Conservation (phyloP, 2,888 invertebrate species). For the Branchellion lobata region DNA sequence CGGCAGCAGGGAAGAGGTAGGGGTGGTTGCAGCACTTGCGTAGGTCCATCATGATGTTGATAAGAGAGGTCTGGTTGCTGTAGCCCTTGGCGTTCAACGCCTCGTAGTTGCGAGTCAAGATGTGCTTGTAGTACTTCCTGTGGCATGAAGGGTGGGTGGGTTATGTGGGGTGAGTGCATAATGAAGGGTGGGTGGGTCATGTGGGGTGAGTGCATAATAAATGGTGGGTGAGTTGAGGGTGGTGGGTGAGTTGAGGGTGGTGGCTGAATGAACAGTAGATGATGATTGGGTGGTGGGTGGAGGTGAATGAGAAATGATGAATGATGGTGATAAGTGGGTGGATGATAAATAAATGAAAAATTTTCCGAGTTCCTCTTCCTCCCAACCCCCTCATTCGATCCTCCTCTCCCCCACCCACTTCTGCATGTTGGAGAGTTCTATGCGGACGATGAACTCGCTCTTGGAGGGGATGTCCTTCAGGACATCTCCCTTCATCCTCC, state of each 20-base stretch:
- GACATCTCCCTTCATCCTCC: conserved; percentile 53
- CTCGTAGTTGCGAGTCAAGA: conserved; percentile 92
- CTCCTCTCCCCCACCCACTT: conserved; percentile 53
- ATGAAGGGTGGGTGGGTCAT: too few relatives aligned
- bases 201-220: too few relatives aligned
- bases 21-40: conserved; percentile 98
- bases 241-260: too few relatives aligned
- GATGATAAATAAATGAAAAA: too few relatives aligned
- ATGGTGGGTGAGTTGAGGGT: too few relatives aligned
- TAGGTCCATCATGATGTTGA: conserved; percentile 98
- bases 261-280: too few relatives aligned
- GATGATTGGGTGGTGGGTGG: too few relatives aligned
- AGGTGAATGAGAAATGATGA: too few relatives aligned
- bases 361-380: too few relatives aligned
- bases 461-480: conserved; percentile 53
- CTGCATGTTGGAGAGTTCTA: conserved; percentile 53
- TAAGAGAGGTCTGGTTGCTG: conserved; percentile 75
- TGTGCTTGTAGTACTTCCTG: conserved; percentile 92
- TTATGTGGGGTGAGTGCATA: background rate
- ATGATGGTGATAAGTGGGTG: too few relatives aligned
- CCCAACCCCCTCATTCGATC: too few relatives aligned
- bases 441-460: conserved; percentile 52
- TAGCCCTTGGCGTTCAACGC: conserved; percentile 88
- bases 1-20: conserved; percentile 89
- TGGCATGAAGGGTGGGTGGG: background rate